A percentile compares a stretch with the other conserved stretches of the same genome.
These are phyloP conservation scores for Meda fulgida DNA, from an alignment of 2,797 vertebrate species.

Conservation along the genomic window DNA sequence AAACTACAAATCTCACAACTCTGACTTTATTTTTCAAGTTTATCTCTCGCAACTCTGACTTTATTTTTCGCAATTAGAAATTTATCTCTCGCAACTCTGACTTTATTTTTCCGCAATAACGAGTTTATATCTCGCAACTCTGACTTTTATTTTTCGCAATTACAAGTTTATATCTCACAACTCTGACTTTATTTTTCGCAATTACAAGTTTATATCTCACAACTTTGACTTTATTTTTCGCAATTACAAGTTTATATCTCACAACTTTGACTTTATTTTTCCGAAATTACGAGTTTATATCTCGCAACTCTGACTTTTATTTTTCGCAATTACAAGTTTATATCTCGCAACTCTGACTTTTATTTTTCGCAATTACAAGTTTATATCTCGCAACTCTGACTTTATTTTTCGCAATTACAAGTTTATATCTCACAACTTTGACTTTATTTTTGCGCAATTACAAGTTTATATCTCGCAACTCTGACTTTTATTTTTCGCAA, in stretches of 20 bases:
- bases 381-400: neutral
- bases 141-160: neutral
- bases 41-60: neutral
- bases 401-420: no score
- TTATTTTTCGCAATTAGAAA: neutral
- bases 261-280: neutral
- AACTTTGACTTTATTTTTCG: neutral
- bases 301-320: neutral
- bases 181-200: neutral
- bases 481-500: no score
- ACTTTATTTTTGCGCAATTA: no score
- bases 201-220: rapidly evolving
- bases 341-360: neutral
- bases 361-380: rapidly evolving
- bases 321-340: neutral
- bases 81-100: no score
- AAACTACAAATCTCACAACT: neutral
- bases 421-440: no score
- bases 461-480: no score
- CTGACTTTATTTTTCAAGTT: neutral
- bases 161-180: neutral
- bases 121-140: neutral
- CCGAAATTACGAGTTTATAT: neutral
- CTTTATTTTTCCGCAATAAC: neutral
- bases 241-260: neutral